phyloP scores from a whole-genome alignment of 2,797 vertebrate genomes.

The Sebastes paucispinis region DNA sequence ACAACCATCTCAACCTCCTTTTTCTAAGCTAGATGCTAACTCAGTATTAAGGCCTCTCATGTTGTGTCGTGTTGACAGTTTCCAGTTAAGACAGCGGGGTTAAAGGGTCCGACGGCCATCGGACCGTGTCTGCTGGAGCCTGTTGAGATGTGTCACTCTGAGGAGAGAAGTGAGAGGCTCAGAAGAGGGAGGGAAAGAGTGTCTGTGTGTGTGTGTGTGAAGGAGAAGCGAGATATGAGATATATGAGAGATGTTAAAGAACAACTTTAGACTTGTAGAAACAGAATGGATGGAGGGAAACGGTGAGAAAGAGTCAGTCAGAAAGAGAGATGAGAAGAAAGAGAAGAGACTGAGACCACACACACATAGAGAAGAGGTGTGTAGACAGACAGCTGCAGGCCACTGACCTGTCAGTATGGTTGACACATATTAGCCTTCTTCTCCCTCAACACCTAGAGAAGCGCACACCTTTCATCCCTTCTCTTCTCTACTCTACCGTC shows the following conservation, averaged over 20 bases:
- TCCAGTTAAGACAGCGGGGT: constrained; percentile 48
- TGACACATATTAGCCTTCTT: constrained; percentile 34
- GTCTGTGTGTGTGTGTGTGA: not conserved
- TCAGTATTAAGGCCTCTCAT: constrained; percentile 12
- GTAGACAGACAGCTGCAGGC: constrained; percentile 21
- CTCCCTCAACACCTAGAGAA: not conserved
- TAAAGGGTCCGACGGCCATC: constrained; percentile 29
- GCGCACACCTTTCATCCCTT: not conserved
- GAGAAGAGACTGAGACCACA: not conserved
- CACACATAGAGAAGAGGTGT: not conserved
- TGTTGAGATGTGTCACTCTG: constrained; percentile 64
- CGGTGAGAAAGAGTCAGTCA: not conserved
- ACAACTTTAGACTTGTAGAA: constrained; percentile 19
- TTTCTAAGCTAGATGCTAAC: constrained; percentile 22
- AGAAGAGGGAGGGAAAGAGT: constrained; percentile 8
- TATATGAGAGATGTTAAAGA: constrained; percentile 4
- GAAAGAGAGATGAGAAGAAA: constrained; percentile 9
- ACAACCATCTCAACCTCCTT: constrained; percentile 2
- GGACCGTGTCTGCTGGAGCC: constrained; percentile 47
- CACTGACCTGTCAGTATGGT: constrained; percentile 28
- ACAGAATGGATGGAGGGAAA: not conserved
- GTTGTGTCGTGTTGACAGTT: constrained; percentile 43
- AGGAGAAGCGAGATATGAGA: not conserved
- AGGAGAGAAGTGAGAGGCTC: constrained; percentile 23
- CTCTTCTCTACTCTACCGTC: not conserved